Conservation (phyloP, 2,797 vertebrate genomes). For the Microhierax caerulescens region DNA sequence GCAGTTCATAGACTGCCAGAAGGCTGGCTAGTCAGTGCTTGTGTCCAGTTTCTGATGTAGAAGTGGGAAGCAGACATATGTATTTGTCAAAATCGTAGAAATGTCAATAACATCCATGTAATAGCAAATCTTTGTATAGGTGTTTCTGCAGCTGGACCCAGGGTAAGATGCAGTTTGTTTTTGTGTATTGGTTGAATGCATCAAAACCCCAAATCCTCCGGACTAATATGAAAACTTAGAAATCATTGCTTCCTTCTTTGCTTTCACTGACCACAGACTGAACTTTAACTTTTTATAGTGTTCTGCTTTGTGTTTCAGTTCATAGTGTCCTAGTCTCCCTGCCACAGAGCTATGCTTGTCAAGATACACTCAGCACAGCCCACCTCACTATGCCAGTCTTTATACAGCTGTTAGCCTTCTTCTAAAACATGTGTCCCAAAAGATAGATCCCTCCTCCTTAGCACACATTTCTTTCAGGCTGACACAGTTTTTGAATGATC, state of each 20-base stretch:
- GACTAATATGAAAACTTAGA: background rate
- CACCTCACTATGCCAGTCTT: background rate
- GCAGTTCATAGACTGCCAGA: background rate
- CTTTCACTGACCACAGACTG: background rate
- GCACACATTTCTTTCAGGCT: background rate
- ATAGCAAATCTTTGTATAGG: background rate
- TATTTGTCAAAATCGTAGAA: background rate
- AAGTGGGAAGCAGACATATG: background rate
- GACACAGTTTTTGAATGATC: background rate
- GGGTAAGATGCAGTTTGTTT: background rate
- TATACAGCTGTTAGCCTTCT: background rate
- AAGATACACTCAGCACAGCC: background rate
- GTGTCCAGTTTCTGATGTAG: background rate
- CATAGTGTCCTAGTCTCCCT: background rate
- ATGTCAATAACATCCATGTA: background rate
- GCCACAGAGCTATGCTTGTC: background rate
- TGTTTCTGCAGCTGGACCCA: background rate
- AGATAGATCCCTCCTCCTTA: background rate
- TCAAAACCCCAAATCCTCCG: background rate
- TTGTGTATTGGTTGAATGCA: background rate
- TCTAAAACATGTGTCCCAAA: background rate
- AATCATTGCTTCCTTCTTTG: background rate
- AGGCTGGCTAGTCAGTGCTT: background rate
- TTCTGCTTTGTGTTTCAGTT: background rate
- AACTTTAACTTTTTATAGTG: background rate